These are phyloP conservation scores for Lymantria dispar DNA, from an alignment of 2,888 invertebrate species.

Conservation along the genomic window DNA sequence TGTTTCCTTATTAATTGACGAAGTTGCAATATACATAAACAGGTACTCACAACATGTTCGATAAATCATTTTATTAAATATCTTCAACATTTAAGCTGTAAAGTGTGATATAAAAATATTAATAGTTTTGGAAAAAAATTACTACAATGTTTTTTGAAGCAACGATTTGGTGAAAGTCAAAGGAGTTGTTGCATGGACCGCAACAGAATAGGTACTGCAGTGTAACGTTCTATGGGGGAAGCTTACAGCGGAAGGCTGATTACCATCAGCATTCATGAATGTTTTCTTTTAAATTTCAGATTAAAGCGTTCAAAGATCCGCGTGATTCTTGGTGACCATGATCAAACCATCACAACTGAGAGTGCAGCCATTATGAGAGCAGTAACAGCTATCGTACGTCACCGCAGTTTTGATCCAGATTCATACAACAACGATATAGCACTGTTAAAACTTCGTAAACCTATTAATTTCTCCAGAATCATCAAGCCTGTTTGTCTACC, in stretches of 20 bases:
- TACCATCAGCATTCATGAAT: too few species aligned
- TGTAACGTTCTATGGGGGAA: background rate
- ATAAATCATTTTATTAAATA: too few species aligned
- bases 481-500: slow-evolving; percentile 91
- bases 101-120: too few species aligned
- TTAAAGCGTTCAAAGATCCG: slow-evolving; percentile 90
- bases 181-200: background rate
- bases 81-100: too few species aligned
- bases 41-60: too few species aligned
- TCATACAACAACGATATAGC: slow-evolving; percentile 95
- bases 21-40: too few species aligned
- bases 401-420: slow-evolving; percentile 92
- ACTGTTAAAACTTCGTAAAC: slow-evolving; percentile 88
- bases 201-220: background rate
- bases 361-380: slow-evolving; percentile 91
- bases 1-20: too few species aligned
- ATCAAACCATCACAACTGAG: slow-evolving; percentile 90
- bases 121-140: too few species aligned
- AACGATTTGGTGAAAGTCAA: too few species aligned
- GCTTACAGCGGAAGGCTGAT: too few species aligned
- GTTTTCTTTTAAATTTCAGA: slow-evolving; percentile 63
- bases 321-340: slow-evolving; percentile 92
- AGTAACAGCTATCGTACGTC: slow-evolving; percentile 89
- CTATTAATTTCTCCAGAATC: slow-evolving; percentile 88
- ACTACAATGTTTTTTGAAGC: too few species aligned